Evolutionary conservation across 2,888 invertebrate genomes (phyloP).

Genomic region (Listrodromus nycthemerus): DNA sequence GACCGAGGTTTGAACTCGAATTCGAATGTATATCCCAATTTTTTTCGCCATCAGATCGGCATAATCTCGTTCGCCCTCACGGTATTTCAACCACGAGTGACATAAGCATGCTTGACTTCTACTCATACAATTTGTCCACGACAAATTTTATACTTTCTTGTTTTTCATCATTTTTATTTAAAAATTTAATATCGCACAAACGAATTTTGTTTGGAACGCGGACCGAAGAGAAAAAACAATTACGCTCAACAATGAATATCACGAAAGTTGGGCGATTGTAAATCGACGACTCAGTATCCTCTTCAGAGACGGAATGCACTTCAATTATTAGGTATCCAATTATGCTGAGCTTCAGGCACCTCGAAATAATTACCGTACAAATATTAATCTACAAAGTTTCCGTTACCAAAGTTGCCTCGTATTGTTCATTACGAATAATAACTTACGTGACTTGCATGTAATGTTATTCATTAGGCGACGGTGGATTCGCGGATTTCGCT

Average conservation of each 20-base stretch:
- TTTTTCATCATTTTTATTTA: background rate
- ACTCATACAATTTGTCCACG: background rate
- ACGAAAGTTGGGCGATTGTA: constrained; percentile 6
- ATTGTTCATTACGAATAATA: constrained; percentile 29
- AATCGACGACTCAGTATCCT: background rate
- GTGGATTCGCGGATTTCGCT: background rate
- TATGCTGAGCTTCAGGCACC: constrained; percentile 2
- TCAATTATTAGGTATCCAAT: constrained; percentile 19
- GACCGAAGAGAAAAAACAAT: no score
- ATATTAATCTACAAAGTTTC: constrained; percentile 34
- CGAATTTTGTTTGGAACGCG: background rate
- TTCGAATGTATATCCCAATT: background rate
- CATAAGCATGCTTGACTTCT: background rate
- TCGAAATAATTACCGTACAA: constrained; percentile 25
- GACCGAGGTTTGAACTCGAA: no score
- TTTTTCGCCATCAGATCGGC: background rate
- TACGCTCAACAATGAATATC: background rate
- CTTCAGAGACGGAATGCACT: background rate
- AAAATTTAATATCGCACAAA: background rate
- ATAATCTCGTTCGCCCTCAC: background rate
- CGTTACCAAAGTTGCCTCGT: background rate
- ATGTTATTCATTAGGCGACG: background rate
- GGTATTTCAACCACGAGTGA: background rate
- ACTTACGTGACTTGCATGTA: constrained; percentile 20
- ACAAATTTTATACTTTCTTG: background rate